A percentile compares a stretch with the other conserved stretches of the same genome.
phyloP scores from a whole-genome alignment of 2,888 invertebrate genomes.

The Diabrotica balteata region DNA sequence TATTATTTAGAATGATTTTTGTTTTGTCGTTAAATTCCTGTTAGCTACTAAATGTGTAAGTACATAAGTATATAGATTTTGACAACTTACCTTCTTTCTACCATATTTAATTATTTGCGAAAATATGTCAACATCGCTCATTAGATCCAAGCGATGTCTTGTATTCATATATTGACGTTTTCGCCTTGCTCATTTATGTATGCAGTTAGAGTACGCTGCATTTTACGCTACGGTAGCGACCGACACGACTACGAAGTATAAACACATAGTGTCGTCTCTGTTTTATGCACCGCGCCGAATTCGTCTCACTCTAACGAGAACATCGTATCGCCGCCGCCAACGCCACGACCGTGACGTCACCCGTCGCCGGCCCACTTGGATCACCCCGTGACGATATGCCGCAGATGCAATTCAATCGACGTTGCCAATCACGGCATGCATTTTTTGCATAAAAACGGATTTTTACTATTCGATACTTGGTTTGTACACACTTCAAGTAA shows the following conservation, averaged over 20 bases:
- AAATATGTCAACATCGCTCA: background rate
- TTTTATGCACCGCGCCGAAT: background rate
- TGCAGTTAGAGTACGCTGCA: constrained; percentile 55
- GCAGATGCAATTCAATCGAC: constrained; percentile 1
- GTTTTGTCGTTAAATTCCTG: no score
- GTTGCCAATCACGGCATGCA: background rate
- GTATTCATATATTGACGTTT: constrained; percentile 29
- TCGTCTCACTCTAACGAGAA: constrained; percentile 3
- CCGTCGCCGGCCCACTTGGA: constrained; percentile 6
- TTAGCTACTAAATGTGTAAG: no score
- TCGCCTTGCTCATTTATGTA: constrained; percentile 46
- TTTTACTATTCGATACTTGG: no score
- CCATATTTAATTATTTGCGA: no score
- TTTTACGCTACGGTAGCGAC: constrained; percentile 50
- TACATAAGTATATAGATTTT: no score
- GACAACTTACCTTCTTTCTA: no score
- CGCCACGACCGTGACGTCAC: constrained; percentile 7
- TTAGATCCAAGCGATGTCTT: constrained; percentile 1
- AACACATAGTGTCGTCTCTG: constrained; percentile 13
- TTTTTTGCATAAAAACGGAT: no score
- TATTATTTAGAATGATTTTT: no score
- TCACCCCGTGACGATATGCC: background rate
- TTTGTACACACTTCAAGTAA: no score
- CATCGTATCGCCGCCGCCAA: constrained; percentile 7
- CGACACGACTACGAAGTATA: constrained; percentile 17